A percentile compares a stretch with the other conserved stretches of the same genome.
phyloP scores from a whole-genome alignment of 2,113 vertebrate species.

The Serinus canaria region DNA sequence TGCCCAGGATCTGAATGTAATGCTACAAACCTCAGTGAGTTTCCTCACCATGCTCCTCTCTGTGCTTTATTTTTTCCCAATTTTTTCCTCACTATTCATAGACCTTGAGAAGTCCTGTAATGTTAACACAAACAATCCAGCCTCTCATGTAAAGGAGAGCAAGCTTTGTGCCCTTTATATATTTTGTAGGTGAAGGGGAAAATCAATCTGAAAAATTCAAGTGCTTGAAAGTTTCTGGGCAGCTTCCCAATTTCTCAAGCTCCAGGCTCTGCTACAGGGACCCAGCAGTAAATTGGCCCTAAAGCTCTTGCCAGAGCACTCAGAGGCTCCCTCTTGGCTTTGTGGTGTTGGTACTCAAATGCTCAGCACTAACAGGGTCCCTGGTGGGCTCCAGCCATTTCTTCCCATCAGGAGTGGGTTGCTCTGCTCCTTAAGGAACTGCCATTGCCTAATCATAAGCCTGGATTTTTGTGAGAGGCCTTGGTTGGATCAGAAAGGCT shows the following conservation, averaged over 20 bases:
- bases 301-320: neutral
- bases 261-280: neutral
- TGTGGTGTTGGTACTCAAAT: neutral
- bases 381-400: neutral
- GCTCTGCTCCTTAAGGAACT: neutral
- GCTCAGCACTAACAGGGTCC: neutral
- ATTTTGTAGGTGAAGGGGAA: neutral
- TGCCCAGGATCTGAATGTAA: neutral
- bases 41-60: neutral
- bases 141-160: neutral
- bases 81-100: neutral
- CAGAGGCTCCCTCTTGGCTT: neutral
- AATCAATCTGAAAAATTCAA: neutral
- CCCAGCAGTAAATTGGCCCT: neutral
- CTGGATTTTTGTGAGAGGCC: neutral
- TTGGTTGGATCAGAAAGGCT: neutral
- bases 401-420: neutral
- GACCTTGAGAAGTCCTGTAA: neutral
- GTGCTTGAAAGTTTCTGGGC: conserved; percentile 31
- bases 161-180: neutral
- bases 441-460: neutral
- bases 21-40: neutral
- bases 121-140: neutral
- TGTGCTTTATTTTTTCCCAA: neutral
- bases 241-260: conserved; percentile 1